A percentile compares a stretch with the other conserved stretches of the same genome.
Evolutionary conservation across 2,888 invertebrate species (phyloP).

Genomic region (Cheilosia urbana): DNA sequence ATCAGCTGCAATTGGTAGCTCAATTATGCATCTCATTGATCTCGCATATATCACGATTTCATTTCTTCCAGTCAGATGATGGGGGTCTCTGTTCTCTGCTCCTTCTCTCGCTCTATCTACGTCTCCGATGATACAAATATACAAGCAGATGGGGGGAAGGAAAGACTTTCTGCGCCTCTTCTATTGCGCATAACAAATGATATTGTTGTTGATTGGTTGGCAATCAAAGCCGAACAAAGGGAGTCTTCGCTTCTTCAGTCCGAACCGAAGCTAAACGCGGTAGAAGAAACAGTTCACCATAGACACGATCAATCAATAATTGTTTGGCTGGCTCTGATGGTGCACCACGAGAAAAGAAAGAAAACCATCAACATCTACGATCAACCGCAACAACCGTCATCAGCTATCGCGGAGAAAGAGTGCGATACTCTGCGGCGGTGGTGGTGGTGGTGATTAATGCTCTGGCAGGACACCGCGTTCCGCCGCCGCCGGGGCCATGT

Average conservation of each 20-base stretch:
- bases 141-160: constrained; percentile 10
- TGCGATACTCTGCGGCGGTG: constrained; percentile 35
- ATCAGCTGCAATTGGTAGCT: constrained; percentile 83
- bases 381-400: not conserved
- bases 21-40: constrained; percentile 82
- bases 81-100: constrained; percentile 26
- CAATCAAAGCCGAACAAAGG: constrained; percentile 69
- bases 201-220: constrained; percentile 73
- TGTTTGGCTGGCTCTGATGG: constrained; percentile 15
- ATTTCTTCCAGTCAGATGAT: constrained; percentile 63
- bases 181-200: constrained; percentile 67
- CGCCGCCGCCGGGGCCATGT: constrained; percentile 16
- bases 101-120: not conserved
- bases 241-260: constrained; percentile 41
- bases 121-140: constrained; percentile 34
- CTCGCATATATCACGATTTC: constrained; percentile 76
- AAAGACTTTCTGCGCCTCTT: constrained; percentile 49
- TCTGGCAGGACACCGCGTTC: constrained; percentile 21
- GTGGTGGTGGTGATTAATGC: constrained; percentile 65
- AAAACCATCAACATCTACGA: constrained; percentile 5
- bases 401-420: constrained; percentile 31
- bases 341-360: constrained; percentile 44
- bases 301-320: constrained; percentile 71
- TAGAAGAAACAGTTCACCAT: constrained; percentile 64
- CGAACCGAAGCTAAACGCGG: constrained; percentile 59